Percentiles rank a stretch among this genome's conserved stretches.
These are phyloP conservation scores for Oncorhynchus masou DNA, from an alignment of 2,113 vertebrate species.

Conservation along the genomic window DNA sequence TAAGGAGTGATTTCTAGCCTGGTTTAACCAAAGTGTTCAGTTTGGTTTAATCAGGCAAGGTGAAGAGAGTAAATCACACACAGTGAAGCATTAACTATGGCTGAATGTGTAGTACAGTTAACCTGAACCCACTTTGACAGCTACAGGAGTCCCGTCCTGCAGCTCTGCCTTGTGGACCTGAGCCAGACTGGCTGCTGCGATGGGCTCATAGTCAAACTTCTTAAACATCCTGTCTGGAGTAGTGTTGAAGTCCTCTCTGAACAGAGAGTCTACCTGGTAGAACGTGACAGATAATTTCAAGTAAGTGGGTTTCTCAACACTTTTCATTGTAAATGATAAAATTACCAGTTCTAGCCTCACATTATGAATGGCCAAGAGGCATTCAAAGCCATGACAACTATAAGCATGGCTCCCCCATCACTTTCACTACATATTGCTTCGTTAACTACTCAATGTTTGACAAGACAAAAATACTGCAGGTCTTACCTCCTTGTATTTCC, in stretches of 20 bases:
- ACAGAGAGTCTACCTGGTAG: constrained; percentile 82
- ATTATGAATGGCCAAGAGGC: constrained; percentile 30
- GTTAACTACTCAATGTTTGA: no score
- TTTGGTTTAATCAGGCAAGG: not conserved
- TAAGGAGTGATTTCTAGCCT: not conserved
- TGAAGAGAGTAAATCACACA: not conserved
- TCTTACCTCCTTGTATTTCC: constrained; percentile 80
- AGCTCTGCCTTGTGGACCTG: constrained; percentile 86
- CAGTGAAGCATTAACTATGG: not conserved
- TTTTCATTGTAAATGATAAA: not conserved
- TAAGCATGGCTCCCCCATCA: no score
- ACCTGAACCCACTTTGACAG: constrained; percentile 77
- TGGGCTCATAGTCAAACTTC: constrained; percentile 80
- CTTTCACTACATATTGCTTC: no score
- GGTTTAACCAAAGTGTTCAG: not conserved
- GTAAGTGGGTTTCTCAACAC: not conserved
- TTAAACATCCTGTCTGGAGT: constrained; percentile 76
- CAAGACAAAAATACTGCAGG: not conserved
- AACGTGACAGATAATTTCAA: not conserved
- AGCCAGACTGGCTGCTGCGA: constrained; percentile 87
- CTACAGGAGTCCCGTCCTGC: constrained; percentile 79
- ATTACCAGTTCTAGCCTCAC: no score
- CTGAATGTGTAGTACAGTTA: not conserved
- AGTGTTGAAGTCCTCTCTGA: constrained; percentile 83
- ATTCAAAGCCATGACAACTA: constrained; percentile 53